phyloP scores from a whole-genome alignment of 1,140 invertebrate genomes.

The Semibalanus balanoides region DNA sequence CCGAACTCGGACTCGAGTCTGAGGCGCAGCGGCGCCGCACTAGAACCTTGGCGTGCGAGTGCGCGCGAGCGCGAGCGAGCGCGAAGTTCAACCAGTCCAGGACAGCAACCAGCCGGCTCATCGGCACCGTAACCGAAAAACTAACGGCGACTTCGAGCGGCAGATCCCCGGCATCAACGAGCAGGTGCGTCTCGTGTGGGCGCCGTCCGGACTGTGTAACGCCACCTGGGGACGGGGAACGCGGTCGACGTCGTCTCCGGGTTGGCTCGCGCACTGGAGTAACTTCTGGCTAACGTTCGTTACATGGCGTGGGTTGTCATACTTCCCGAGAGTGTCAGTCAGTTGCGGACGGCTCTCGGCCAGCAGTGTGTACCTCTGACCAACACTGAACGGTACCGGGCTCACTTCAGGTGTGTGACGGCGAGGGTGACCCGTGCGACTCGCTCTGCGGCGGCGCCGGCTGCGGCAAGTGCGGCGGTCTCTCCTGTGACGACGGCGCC shows the following conservation, averaged over 20 bases:
- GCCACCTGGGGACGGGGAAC: too few species aligned
- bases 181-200: slow-evolving; percentile 29
- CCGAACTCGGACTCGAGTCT: too few species aligned
- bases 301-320: too few species aligned
- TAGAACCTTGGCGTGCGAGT: too few species aligned
- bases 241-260: too few species aligned
- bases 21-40: slow-evolving; percentile 66
- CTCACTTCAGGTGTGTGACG: slow-evolving; percentile 63
- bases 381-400: too few species aligned
- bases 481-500: slow-evolving; percentile 77
- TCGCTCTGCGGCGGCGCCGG: slow-evolving; percentile 82
- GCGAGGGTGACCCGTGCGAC: slow-evolving; percentile 62
- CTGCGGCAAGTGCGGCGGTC: slow-evolving; percentile 75
- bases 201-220: too few species aligned
- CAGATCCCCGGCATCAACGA: slow-evolving; percentile 72
- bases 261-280: too few species aligned
- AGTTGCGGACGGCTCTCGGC: too few species aligned
- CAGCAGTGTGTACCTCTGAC: too few species aligned
- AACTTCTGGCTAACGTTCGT: too few species aligned
- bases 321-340: too few species aligned
- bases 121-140: slow-evolving; percentile 47
- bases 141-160: slow-evolving; percentile 47
- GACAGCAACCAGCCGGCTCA: slow-evolving; percentile 42
- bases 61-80: slow-evolving; percentile 50
- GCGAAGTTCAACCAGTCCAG: slow-evolving; percentile 53